Conservation (phyloP, 2,797 vertebrate genomes). For the Ambastaia sidthimunki region DNA sequence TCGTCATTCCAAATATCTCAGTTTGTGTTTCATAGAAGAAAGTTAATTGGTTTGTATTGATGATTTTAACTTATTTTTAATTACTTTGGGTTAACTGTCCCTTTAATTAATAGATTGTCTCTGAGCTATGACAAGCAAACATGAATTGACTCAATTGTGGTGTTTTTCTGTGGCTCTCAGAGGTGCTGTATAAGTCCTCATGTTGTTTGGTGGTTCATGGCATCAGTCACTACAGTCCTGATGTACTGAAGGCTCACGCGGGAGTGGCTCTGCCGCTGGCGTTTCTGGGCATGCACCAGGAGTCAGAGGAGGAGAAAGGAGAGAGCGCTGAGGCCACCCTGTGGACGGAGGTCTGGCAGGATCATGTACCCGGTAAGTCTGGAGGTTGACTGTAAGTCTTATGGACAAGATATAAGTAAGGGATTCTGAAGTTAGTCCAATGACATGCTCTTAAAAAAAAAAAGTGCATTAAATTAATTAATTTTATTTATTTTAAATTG, state of each 20-base stretch:
- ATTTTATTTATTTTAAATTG: no score
- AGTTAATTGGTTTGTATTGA: no score
- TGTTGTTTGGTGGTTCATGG: slow-evolving; percentile 90
- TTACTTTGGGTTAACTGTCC: neutral
- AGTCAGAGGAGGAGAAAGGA: slow-evolving; percentile 86
- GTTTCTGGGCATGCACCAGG: slow-evolving; percentile 97
- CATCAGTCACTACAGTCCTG: slow-evolving; percentile 95
- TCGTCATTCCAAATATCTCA: neutral
- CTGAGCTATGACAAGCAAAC: neutral
- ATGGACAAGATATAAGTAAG: neutral
- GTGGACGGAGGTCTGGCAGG: slow-evolving; percentile 97
- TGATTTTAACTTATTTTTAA: no score
- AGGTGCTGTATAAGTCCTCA: slow-evolving; percentile 86
- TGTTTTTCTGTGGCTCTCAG: slow-evolving; percentile 67
- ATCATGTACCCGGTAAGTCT: slow-evolving; percentile 91
- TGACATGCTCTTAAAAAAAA: no score
- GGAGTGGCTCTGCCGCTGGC: slow-evolving; percentile 89
- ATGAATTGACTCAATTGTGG: neutral
- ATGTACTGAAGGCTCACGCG: slow-evolving; percentile 91
- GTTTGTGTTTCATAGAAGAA: neutral
- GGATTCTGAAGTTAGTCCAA: no score
- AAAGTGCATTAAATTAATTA: no score
- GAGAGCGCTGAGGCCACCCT: slow-evolving; percentile 86
- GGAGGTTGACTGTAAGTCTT: neutral
- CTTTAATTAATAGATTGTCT: neutral